These are phyloP conservation scores for Phocides pigmalion DNA, from an alignment of 1,140 invertebrate genomes.

Conservation along the genomic window DNA sequence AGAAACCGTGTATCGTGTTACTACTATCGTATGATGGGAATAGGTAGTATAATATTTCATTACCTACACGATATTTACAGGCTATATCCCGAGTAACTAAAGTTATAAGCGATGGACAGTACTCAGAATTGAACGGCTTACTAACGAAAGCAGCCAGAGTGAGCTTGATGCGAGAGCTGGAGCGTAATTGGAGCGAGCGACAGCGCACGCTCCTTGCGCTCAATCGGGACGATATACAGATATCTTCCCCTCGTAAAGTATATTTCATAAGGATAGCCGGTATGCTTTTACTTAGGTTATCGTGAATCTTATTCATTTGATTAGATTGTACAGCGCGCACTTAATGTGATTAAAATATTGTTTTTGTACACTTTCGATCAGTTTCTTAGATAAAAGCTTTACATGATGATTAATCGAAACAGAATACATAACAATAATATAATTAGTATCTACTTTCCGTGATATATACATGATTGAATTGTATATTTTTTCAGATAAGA, in stretches of 20 bases:
- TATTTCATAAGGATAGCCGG: slow-evolving; percentile 75
- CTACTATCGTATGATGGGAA: too few relatives aligned
- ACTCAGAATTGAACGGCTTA: slow-evolving; percentile 63
- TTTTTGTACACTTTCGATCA: too few relatives aligned
- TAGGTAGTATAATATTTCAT: neutral
- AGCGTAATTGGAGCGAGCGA: slow-evolving; percentile 67
- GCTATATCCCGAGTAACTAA: slow-evolving; percentile 72
- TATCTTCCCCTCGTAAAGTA: slow-evolving; percentile 71
- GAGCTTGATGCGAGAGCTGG: slow-evolving; percentile 66
- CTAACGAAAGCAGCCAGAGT: slow-evolving; percentile 70
- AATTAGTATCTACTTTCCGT: too few relatives aligned
- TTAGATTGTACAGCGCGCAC: too few relatives aligned
- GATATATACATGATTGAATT: neutral
- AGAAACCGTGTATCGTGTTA: too few relatives aligned
- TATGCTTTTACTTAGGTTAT: slow-evolving; percentile 36
- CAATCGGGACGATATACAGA: slow-evolving; percentile 66
- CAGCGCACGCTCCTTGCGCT: slow-evolving; percentile 64
- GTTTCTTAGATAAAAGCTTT: too few relatives aligned
- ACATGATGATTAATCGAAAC: too few relatives aligned
- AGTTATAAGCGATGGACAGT: slow-evolving; percentile 66
- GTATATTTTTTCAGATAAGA: slow-evolving; percentile 70
- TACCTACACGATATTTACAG: slow-evolving; percentile 38
- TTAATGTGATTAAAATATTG: too few relatives aligned
- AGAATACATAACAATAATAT: too few relatives aligned
- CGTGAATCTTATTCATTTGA: neutral